A percentile compares a stretch with the other conserved stretches of the same genome.
Evolutionary conservation across 2,888 invertebrate species (phyloP).

Genomic region (Troglohyphantes excavatus): DNA sequence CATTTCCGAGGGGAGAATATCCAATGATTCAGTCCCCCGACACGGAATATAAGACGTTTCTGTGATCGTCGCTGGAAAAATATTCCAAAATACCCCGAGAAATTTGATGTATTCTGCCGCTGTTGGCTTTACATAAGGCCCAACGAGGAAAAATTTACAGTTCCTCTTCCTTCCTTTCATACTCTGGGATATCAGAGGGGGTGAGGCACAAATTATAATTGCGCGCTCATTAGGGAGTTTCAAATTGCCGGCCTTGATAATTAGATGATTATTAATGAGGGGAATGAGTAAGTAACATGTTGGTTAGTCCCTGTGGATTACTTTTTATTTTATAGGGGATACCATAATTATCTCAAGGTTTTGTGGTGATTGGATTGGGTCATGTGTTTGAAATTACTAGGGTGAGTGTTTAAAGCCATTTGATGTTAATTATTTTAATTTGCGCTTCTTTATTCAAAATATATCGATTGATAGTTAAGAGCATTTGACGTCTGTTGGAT

Average conservation of each 20-base stretch:
- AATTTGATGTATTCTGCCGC: constrained; percentile 62
- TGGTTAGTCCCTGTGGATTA: no score
- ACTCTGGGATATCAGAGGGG: constrained; percentile 25
- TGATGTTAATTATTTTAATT: no score
- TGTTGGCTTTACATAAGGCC: constrained; percentile 55
- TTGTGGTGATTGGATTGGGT: no score
- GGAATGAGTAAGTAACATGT: no score
- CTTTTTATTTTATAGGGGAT: no score
- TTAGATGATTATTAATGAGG: no score
- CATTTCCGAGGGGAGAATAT: constrained; percentile 3
- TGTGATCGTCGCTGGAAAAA: constrained; percentile 53
- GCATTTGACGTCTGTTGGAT: no score
- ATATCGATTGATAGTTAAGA: no score
- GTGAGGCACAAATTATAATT: neutral
- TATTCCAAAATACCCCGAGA: constrained; percentile 56
- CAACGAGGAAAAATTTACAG: constrained; percentile 59
- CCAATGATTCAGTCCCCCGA: constrained; percentile 33
- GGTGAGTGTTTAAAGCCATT: no score
- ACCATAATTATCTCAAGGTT: no score
- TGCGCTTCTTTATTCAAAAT: no score
- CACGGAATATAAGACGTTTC: constrained; percentile 50
- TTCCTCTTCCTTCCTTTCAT: constrained; percentile 35
- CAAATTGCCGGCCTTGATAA: neutral
- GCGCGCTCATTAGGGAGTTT: neutral
- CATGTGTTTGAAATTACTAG: no score